Base-by-base conservation (phyloP, 1,140 invertebrate species). In the Charaxes varanes region DNA sequence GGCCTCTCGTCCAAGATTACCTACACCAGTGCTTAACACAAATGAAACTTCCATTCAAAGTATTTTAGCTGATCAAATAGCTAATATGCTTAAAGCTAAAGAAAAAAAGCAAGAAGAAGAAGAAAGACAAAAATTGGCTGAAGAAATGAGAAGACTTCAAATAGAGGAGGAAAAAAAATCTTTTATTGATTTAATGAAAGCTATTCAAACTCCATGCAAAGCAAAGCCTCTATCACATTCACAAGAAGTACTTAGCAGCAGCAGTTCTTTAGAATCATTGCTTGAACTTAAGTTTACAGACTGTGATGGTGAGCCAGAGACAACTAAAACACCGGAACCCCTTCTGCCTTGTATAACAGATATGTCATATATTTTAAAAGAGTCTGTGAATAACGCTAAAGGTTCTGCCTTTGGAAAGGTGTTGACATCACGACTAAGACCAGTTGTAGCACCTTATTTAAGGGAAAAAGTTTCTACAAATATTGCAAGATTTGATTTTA, bases 331-430 rank as follows among this genome's bases (percentile, higher is more conserved):
- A 11, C 48, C 59, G 2, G 54, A 66, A 32, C 54, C 53, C 5
- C 7, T 57, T 7, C 33, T 74, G 6, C 66, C 72, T 1, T 67
- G 61, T 28, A 59, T 17, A n/a, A 65, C 48, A 12, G 71, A 76
- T 17, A 68, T 76, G 54, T 67, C 66, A 8, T 66, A 67, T 36
- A 68, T 77, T 32, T 47, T 80, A 3, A 44, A 55, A 10, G 13
- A 63, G 8, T 68, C 68, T 36, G 38, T 70, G 4, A 46, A 35
- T 6, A 57, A 14, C 35, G 58, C 24, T 3, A 66, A 65, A 53
- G 65, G 64, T 43, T 80, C 70, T n/a, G 19, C 50, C 1, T 80
- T 77, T 60, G 71, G 68, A 3, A 76, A 64, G 54, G 63, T 77
- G 0, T 22, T 80, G 4, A 52, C 51, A 14, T 53, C 70, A 14